Conservation (phyloP, 1,140 invertebrate genomes). For the Zophobas morio region DNA sequence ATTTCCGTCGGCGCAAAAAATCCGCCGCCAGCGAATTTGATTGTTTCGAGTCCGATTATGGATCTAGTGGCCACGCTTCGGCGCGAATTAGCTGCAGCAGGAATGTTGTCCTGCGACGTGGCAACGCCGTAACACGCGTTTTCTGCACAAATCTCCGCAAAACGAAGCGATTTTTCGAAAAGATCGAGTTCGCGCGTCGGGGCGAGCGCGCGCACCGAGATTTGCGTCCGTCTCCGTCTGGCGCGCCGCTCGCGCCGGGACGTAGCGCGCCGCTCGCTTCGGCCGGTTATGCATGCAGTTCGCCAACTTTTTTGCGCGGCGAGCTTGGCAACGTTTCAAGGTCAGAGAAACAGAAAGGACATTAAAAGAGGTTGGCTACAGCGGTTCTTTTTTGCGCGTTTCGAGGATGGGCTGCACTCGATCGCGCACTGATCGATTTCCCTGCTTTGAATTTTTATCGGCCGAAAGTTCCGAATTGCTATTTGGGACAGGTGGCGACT, state of each 20-base stretch:
- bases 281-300: slow-evolving; percentile 25
- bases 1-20: slow-evolving; percentile 24
- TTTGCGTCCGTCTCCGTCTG: slow-evolving; percentile 1
- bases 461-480: background rate
- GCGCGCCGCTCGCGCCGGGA: slow-evolving; percentile 18
- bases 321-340: slow-evolving; percentile 47
- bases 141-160: slow-evolving; percentile 38
- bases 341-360: slow-evolving; percentile 49
- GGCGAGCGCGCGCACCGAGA: background rate
- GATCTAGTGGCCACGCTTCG: slow-evolving; percentile 25
- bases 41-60: slow-evolving; percentile 30
- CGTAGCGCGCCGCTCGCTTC: background rate
- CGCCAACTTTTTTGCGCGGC: slow-evolving; percentile 48
- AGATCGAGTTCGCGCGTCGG: slow-evolving; percentile 4
- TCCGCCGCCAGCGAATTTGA: slow-evolving; percentile 14
- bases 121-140: slow-evolving; percentile 25
- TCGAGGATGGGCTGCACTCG: background rate
- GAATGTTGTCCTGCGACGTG: slow-evolving; percentile 20
- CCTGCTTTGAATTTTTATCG: slow-evolving; percentile 6
- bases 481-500: background rate
- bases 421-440: background rate
- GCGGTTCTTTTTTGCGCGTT: slow-evolving; percentile 7
- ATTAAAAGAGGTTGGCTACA: slow-evolving; percentile 10
- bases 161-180: slow-evolving; percentile 23
- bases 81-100: slow-evolving; percentile 23